phyloP scores from a whole-genome alignment of 2,888 invertebrate genomes.

The Diadegma fenestrale region DNA sequence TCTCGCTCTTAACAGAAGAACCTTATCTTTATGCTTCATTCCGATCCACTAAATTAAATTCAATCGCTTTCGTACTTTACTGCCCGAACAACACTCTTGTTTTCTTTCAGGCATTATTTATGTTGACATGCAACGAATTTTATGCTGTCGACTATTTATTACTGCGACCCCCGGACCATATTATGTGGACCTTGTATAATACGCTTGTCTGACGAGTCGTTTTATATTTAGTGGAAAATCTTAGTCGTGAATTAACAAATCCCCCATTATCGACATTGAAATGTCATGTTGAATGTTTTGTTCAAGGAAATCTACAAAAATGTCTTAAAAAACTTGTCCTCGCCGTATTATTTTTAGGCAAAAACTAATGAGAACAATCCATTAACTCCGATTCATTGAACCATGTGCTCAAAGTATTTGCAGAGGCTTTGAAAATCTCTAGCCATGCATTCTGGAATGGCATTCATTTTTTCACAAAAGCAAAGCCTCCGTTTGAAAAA shows the following conservation, averaged over 20 bases:
- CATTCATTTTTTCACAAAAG: not conserved
- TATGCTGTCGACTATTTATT: not conserved
- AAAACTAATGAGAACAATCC: not conserved
- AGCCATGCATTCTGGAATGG: not conserved
- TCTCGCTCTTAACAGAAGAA: not conserved
- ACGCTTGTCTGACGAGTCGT: not conserved
- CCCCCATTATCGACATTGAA: not conserved
- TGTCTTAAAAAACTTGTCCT: no score
- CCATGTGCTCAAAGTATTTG: not conserved
- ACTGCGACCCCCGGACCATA: not conserved
- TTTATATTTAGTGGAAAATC: not conserved
- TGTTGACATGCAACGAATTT: not conserved
- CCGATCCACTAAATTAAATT: not conserved
- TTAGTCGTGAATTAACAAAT: not conserved
- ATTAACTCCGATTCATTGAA: not conserved
- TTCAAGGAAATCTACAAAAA: not conserved
- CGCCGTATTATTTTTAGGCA: no score
- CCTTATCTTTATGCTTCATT: slow-evolving; percentile 7
- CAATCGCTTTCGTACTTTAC: not conserved
- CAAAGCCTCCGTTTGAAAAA: not conserved
- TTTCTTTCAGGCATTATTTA: not conserved
- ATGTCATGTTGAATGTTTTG: not conserved
- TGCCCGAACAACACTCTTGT: not conserved
- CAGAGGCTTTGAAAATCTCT: not conserved
- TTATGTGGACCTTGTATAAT: not conserved